Evolutionary conservation across 2,113 vertebrate species (phyloP).

Genomic region (Lepus europaeus): DNA sequence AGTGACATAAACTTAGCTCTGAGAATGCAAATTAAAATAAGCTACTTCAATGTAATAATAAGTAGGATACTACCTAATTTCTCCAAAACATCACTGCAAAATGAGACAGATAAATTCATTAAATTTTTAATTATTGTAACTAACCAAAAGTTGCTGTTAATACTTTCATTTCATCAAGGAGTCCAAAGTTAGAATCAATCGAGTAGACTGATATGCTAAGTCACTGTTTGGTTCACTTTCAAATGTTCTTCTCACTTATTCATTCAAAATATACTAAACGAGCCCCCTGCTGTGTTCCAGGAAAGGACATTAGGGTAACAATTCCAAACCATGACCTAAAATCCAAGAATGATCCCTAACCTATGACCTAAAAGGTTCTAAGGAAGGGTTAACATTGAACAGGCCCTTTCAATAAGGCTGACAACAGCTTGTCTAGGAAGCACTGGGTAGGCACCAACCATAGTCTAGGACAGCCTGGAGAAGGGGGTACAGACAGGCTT

Average conservation of each 20-base stretch:
- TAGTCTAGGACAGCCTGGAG: neutral
- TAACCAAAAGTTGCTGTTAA: neutral
- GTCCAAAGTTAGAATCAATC: neutral
- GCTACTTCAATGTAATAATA: slow-evolving; percentile 41
- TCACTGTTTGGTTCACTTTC: neutral
- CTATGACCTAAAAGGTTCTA: neutral
- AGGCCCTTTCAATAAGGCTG: neutral
- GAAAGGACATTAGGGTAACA: neutral
- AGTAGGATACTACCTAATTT: slow-evolving; percentile 59
- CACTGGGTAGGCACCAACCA: neutral
- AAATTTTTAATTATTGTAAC: neutral
- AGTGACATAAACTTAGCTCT: slow-evolving; percentile 11
- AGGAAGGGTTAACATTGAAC: neutral
- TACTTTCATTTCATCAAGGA: neutral
- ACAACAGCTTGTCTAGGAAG: neutral
- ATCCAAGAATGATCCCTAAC: neutral
- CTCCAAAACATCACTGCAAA: slow-evolving; percentile 48
- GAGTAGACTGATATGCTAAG: neutral
- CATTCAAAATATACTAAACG: neutral
- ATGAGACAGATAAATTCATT: slow-evolving; percentile 45
- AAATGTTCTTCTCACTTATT: neutral
- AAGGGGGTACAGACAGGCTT: neutral
- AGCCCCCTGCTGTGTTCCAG: neutral
- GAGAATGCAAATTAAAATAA: slow-evolving; percentile 62
- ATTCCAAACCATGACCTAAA: no score